These are phyloP conservation scores for Alentia gelatinosa DNA, from an alignment of 2,888 invertebrate genomes.

Conservation along the genomic window DNA sequence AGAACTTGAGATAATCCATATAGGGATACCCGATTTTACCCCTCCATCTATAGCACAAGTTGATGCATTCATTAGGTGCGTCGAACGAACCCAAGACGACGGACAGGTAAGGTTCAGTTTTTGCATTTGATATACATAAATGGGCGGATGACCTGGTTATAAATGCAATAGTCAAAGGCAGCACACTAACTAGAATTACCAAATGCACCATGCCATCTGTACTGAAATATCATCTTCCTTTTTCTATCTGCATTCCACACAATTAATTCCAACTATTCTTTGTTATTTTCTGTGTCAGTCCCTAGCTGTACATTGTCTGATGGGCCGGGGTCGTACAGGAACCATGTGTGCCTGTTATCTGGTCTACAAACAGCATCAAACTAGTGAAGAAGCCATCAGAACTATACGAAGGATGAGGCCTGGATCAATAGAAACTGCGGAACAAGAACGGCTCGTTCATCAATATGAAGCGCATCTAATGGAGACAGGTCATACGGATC, in stretches of 20 bases:
- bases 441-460: background rate
- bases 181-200: background rate
- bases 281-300: background rate
- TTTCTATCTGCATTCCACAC: background rate
- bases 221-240: background rate
- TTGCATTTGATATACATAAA: background rate
- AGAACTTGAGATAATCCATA: constrained; percentile 9
- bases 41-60: background rate
- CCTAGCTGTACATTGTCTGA: constrained; percentile 18
- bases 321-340: constrained; percentile 38
- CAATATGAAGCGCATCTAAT: background rate
- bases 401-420: background rate
- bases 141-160: background rate
- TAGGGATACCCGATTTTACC: constrained; percentile 22
- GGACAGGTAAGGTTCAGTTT: constrained; percentile 37
- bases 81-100: background rate
- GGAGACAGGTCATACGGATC: background rate
- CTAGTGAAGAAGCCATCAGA: background rate
- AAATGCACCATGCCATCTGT: background rate
- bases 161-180: background rate
- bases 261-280: background rate
- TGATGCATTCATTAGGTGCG: background rate
- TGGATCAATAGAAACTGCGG: background rate
- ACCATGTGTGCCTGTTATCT: constrained; percentile 37
- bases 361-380: background rate